Evolutionary conservation across 1,140 invertebrate species (phyloP), one percentile per base, ranked within the genome.

Genomic region (Temnothorax curvispinosus): DNA sequence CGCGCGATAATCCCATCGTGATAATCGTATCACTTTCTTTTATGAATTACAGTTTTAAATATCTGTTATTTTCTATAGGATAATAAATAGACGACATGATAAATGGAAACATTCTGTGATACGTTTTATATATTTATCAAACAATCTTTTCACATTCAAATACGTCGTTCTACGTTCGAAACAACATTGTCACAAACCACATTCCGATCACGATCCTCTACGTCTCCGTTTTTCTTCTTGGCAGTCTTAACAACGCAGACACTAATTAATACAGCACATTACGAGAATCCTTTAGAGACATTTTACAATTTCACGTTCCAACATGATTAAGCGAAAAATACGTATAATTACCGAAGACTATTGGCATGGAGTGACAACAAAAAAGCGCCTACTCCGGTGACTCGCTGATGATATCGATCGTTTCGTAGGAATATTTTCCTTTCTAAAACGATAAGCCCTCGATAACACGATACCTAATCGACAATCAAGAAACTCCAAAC

Each of bases 251-350:
- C 41, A 6, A 50, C 6, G 13, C n/a, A 5, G 1, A 2, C 18
- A 15, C n/a, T 74, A 75, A 84, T 84, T 60, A 74, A 84, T 84
- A 38, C 80, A 21, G 41, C 54, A 21, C 27, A 62, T 62, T 74
- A 60, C 60, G 8, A 18, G 7, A 60, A 47, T 62, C 74, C 41
- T 27, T 60, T 8, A 21, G 11, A 38, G 2, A 58, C 44, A 18
- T 75, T 84, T 47, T 35, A 21, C 21, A 56, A 3, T 58, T 27
- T 3, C 52, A n/a, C 18, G 21, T 6, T 35, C 21, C 11, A 21
- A 21, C 38, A 7, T 9, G 58, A 75, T 50, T 62, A 38, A 7
- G 41, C n/a, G n/a, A 60, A 47, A 84, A 50, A 74, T 38, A 75
- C 1, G 13, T 75, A 60, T 75, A 60, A 62, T 27, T 50, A 56